Conservation (phyloP, 2,888 invertebrate species). For the Rhingia rostrata region DNA sequence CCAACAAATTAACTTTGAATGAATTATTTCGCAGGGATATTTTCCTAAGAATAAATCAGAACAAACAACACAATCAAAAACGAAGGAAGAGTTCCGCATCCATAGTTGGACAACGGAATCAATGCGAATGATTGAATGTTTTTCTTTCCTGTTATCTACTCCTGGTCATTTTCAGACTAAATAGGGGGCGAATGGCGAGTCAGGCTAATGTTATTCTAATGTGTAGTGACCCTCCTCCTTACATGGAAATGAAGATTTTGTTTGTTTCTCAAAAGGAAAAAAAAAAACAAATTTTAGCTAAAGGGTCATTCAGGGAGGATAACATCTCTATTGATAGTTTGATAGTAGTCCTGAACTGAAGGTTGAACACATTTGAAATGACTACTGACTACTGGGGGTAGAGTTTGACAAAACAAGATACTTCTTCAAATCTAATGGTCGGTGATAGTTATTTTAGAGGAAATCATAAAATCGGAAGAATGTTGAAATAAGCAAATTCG, state of each 20-base stretch:
- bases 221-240: slow-evolving; percentile 59
- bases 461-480: neutral
- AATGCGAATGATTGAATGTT: slow-evolving; percentile 73
- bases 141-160: slow-evolving; percentile 72
- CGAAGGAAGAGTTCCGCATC: slow-evolving; percentile 18
- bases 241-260: slow-evolving; percentile 64
- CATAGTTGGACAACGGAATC: slow-evolving; percentile 37
- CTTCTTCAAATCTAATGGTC: slow-evolving; percentile 17
- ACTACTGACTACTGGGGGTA: neutral
- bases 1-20: slow-evolving; percentile 72
- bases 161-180: slow-evolving; percentile 56
- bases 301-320: slow-evolving; percentile 72
- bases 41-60: slow-evolving; percentile 36
- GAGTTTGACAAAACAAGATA: slow-evolving; percentile 18
- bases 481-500: neutral
- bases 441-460: slow-evolving; percentile 33
- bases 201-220: slow-evolving; percentile 71
- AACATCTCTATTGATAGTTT: slow-evolving; percentile 62
- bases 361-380: slow-evolving; percentile 19
- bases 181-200: neutral
- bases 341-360: slow-evolving; percentile 33
- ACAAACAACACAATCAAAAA: slow-evolving; percentile 17
- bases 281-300: slow-evolving; percentile 56
- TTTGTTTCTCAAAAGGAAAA: slow-evolving; percentile 63
- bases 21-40: slow-evolving; percentile 69